These are phyloP conservation scores for Rostratula benghalensis DNA, from an alignment of 2,113 vertebrate genomes.

Conservation along the genomic window DNA sequence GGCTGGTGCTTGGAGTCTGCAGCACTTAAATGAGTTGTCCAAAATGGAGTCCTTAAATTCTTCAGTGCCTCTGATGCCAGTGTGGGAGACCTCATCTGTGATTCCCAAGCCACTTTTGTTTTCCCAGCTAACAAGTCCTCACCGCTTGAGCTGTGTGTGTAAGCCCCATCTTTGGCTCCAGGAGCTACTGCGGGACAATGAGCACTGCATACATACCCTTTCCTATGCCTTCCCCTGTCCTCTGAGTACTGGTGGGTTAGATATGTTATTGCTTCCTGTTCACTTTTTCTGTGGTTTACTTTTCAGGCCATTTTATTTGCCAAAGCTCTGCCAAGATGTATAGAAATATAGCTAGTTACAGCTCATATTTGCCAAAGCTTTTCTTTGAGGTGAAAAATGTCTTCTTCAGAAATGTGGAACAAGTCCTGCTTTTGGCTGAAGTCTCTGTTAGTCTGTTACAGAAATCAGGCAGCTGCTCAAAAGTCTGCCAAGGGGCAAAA, in stretches of 20 bases:
- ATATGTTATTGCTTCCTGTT: background rate
- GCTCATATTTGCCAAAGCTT: background rate
- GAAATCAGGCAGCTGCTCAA: conserved; percentile 17
- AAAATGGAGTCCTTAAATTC: background rate
- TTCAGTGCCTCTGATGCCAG: background rate
- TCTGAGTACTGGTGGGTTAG: background rate
- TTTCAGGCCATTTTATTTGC: background rate
- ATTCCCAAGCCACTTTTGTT: background rate
- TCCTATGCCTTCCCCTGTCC: background rate
- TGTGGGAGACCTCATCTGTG: background rate
- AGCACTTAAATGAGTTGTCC: background rate
- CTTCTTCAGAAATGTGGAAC: background rate
- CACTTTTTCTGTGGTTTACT: background rate
- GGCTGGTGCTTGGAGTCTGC: background rate
- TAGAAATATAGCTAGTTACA: background rate
- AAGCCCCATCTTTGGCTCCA: background rate
- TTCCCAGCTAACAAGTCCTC: background rate
- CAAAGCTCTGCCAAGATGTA: background rate
- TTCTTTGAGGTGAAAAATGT: background rate
- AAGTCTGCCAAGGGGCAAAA: background rate
- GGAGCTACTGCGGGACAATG: background rate
- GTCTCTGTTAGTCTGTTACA: background rate
- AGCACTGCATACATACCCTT: background rate
- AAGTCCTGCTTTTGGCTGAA: background rate
- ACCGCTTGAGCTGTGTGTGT: background rate